These are phyloP conservation scores for Diglossa cyanea DNA, from an alignment of 2,797 vertebrate species.

Conservation along the genomic window DNA sequence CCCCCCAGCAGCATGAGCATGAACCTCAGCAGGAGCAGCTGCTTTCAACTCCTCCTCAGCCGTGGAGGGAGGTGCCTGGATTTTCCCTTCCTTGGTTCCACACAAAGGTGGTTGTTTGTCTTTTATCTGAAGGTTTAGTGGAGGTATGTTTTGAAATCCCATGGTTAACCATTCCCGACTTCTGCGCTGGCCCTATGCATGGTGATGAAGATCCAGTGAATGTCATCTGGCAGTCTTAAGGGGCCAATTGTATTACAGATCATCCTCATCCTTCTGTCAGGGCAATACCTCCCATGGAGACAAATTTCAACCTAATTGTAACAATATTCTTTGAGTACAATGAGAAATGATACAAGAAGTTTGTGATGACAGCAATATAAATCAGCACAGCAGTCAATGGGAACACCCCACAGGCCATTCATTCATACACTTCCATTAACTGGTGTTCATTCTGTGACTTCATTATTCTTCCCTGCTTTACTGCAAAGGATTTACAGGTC, in stretches of 20 bases:
- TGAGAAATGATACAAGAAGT: background rate
- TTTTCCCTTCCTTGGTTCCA: background rate
- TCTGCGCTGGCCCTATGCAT: background rate
- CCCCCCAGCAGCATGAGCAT: rapidly evolving
- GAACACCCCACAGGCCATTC: background rate
- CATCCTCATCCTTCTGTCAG: background rate
- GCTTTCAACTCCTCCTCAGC: background rate
- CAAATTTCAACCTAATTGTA: slow-evolving; percentile 1
- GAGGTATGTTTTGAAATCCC: background rate
- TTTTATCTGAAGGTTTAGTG: background rate
- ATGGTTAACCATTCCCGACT: background rate
- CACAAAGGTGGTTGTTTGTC: background rate
- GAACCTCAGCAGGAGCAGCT: background rate
- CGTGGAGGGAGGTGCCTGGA: background rate
- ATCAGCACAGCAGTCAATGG: slow-evolving; percentile 8
- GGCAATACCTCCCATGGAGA: background rate
- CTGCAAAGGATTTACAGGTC: background rate
- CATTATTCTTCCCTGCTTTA: background rate
- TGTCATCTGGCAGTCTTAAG: background rate
- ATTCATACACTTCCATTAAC: background rate
- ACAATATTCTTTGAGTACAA: background rate
- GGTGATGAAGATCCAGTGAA: background rate
- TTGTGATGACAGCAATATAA: background rate
- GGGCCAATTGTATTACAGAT: background rate
- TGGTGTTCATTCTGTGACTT: background rate